Percentiles rank a stretch among this genome's conserved stretches.
Evolutionary conservation across 2,113 vertebrate species (phyloP).

Genomic region (Acanthisitta chloris): DNA sequence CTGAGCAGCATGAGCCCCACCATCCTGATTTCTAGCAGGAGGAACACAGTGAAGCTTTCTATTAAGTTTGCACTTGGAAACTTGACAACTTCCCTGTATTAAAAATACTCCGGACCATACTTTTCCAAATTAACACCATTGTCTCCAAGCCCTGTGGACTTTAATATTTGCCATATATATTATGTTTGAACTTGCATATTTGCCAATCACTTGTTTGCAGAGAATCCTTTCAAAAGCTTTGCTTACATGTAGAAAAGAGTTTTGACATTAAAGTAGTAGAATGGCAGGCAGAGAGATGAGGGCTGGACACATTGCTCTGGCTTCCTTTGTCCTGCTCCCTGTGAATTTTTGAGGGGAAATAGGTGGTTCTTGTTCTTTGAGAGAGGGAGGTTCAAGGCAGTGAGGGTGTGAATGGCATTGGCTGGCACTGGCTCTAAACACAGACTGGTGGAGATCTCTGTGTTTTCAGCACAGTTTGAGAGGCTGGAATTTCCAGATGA

Average conservation of each 20-base stretch:
- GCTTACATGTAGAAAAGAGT: background rate
- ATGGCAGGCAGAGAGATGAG: background rate
- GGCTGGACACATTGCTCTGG: background rate
- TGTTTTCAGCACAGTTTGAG: background rate
- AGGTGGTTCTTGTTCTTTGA: background rate
- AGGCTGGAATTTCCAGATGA: constrained; percentile 40
- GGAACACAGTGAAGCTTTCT: background rate
- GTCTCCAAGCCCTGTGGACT: background rate
- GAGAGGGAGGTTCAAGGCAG: background rate
- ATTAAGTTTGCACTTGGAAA: background rate
- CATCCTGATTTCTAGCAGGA: background rate
- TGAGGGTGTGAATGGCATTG: constrained; percentile 8
- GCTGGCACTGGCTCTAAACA: constrained; percentile 41
- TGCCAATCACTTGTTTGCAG: background rate
- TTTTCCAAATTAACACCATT: background rate
- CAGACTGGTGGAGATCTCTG: too few species aligned
- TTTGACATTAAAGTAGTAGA: background rate
- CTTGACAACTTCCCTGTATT: background rate
- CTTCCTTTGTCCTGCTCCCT: background rate
- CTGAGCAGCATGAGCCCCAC: background rate
- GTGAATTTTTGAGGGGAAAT: background rate
- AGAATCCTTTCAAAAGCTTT: background rate
- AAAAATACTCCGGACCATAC: background rate
- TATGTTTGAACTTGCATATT: background rate
- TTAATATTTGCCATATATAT: background rate